These are phyloP conservation scores for Mungos mungo DNA, from an alignment of 2,113 vertebrate species.

Conservation along the genomic window DNA sequence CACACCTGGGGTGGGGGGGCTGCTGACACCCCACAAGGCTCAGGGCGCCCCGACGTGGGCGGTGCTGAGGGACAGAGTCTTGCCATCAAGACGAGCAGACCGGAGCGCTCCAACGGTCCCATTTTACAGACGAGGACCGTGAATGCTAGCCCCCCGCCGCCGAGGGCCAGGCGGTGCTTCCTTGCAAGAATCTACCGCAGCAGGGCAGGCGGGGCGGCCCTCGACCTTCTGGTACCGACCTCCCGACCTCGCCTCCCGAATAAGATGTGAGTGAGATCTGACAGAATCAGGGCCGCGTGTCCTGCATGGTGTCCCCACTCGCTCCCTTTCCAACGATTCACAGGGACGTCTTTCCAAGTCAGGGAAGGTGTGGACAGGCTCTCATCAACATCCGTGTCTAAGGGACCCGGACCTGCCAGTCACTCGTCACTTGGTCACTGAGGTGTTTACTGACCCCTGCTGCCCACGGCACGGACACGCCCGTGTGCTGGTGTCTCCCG, in stretches of 20 bases:
- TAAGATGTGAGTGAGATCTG: not conserved
- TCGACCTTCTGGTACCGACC: not conserved
- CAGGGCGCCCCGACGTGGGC: accelerated
- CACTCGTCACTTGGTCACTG: not conserved
- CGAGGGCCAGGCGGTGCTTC: accelerated
- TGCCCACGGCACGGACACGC: accelerated
- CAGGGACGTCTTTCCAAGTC: not conserved
- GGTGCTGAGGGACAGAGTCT: not conserved
- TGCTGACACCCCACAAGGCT: not conserved
- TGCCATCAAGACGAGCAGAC: not conserved
- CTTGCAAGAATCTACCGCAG: no score
- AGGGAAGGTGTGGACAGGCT: not conserved
- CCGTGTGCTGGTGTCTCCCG: not conserved
- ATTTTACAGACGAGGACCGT: not conserved
- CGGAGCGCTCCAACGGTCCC: not conserved
- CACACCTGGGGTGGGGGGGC: not conserved
- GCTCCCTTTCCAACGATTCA: not conserved
- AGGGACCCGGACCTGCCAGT: accelerated
- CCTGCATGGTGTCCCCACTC: no score
- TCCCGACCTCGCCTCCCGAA: not conserved
- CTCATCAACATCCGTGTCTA: accelerated
- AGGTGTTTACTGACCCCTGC: not conserved
- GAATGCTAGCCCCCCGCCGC: not conserved
- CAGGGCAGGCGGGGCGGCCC: not conserved
- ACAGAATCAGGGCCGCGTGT: not conserved